Base-by-base conservation (phyloP, 2,797 vertebrate genomes). In the Smutsia temminckii region DNA sequence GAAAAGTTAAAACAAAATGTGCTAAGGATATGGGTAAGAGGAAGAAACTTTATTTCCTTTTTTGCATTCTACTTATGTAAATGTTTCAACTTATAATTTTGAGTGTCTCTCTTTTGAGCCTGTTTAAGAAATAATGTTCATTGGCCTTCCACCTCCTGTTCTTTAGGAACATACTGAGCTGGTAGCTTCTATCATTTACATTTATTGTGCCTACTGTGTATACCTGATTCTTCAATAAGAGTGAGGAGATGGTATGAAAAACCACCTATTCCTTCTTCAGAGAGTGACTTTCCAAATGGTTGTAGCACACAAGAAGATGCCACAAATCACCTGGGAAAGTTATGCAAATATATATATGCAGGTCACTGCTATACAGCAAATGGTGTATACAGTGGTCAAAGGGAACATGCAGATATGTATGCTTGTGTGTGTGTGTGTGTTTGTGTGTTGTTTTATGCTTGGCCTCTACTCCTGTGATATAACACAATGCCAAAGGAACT, bases 1-100 rank as follows among this genome's bases (percentile, higher is more conserved):
- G 79, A 75, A 81, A 81, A 79, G 5, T 18, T 89, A 64, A 93
- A 95, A 74, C 78, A 91, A 81, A 77, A 49, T 69, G 40, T 81
- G n/a, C 32, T 78, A 53, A 84, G 8, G 29, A 42, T 74, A 21
- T 74, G 32, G 25, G 12, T 79, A 91, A 61, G 14, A 69, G 86
- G 18, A 12, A 84, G 80, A 95, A 18, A 75, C 86, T 79, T 84
- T 23, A 9, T 42, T 69, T 74, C 42, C 78, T 91, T 75, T 40
- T 89, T 91, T 63, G 13, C 17, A 29, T 75, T 77, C 40, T 46
- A 13, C 8, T 93, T 86, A 85, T 20, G 20, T 46, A 80, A 69
- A 20, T 40, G 17, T 51, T 57, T 94, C 53, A 68, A 12, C 4
- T 75, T 71, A 34, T 20, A 78, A 69, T 51, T 77, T 32, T 46